phyloP scores from a whole-genome alignment of 2,797 vertebrate genomes.

The Pelobates cultripes region DNA sequence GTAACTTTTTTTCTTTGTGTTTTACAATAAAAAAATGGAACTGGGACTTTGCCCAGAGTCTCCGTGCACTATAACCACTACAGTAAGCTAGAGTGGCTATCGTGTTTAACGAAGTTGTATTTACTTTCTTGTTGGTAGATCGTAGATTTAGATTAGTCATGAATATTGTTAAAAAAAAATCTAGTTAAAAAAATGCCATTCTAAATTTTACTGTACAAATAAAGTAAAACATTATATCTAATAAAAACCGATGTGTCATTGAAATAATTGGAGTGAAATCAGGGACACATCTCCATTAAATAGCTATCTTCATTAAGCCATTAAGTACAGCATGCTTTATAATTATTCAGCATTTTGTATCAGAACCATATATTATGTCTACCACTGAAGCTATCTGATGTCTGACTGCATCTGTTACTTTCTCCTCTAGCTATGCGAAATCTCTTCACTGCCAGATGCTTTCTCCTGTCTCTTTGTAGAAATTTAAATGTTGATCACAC shows the following conservation, averaged over 20 bases:
- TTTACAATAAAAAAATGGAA: too few species aligned
- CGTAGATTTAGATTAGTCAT: too few species aligned
- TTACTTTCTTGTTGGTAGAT: too few species aligned
- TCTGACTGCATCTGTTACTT: slow-evolving; percentile 48
- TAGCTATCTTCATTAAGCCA: slow-evolving; percentile 52
- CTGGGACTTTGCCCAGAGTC: too few species aligned
- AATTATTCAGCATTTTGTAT: slow-evolving; percentile 49
- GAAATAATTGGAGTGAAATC: slow-evolving; percentile 17
- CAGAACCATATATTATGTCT: slow-evolving; percentile 48
- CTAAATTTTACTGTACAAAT: too few species aligned
- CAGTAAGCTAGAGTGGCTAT: too few species aligned
- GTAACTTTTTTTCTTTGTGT: too few species aligned
- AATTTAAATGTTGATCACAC: slow-evolving; percentile 6
- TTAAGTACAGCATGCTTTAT: slow-evolving; percentile 55
- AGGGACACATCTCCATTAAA: slow-evolving; percentile 42
- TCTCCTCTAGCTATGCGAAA: slow-evolving; percentile 50
- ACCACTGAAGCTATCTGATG: slow-evolving; percentile 47
- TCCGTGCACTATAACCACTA: too few species aligned
- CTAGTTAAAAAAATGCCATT: too few species aligned
- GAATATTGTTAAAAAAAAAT: too few species aligned
- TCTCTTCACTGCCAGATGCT: slow-evolving; percentile 46
- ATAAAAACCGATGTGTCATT: slow-evolving; percentile 31
- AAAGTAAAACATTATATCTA: neutral
- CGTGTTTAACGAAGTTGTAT: too few species aligned
- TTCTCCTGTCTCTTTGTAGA: slow-evolving; percentile 20